Percentiles rank a stretch among this genome's conserved stretches.
Conservation (phyloP, 2,888 invertebrate species). For the Anagyrus pseudococci region DNA sequence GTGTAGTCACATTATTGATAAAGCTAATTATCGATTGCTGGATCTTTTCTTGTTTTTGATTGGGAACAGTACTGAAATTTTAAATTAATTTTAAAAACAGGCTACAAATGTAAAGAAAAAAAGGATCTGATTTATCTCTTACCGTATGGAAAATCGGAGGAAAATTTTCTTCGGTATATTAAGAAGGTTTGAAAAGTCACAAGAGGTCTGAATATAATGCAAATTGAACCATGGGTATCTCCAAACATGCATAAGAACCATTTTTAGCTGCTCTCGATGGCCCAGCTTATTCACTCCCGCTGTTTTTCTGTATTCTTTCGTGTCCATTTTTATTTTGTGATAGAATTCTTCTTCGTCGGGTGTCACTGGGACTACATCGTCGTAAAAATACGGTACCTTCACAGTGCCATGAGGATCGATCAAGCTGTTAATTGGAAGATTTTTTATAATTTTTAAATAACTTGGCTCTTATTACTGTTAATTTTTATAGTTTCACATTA, state of each 20-base stretch:
- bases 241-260: slow-evolving; percentile 61
- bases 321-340: slow-evolving; percentile 39
- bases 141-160: slow-evolving; percentile 46
- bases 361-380: slow-evolving; percentile 60
- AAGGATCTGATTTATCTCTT: slow-evolving; percentile 11
- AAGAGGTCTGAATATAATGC: slow-evolving; percentile 40
- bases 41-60: slow-evolving; percentile 39
- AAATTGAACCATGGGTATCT: slow-evolving; percentile 48
- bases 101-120: background rate
- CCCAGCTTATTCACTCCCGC: slow-evolving; percentile 39
- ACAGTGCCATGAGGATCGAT: slow-evolving; percentile 54
- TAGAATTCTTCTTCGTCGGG: slow-evolving; percentile 63
- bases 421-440: slow-evolving; percentile 39
- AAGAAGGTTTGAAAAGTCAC: slow-evolving; percentile 33
- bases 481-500: no score
- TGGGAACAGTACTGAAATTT: slow-evolving; percentile 41
- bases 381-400: slow-evolving; percentile 57
- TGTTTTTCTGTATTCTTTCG: slow-evolving; percentile 40
- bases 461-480: no score
- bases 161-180: slow-evolving; percentile 41
- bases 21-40: slow-evolving; percentile 34
- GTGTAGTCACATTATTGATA: slow-evolving; percentile 34
- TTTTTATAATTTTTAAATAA: no score
- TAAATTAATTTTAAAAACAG: background rate
- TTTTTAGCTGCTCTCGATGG: slow-evolving; percentile 36